Evolutionary conservation across 2,797 vertebrate genomes (phyloP), one percentile per base, ranked within the genome.

Genomic region (Rhadinocentrus ornatus): DNA sequence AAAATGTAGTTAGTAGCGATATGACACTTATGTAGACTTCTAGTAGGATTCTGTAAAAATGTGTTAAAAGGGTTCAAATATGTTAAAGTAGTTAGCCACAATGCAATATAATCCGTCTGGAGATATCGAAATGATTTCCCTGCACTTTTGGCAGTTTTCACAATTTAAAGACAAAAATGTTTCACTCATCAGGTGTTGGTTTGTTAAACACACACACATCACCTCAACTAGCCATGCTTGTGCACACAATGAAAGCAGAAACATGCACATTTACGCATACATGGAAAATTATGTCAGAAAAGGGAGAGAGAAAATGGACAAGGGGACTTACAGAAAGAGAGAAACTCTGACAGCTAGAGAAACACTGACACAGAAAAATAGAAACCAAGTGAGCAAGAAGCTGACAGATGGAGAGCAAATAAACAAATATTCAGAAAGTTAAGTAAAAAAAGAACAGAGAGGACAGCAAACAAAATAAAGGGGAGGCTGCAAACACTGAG

Each of bases 291-390:
- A 13, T 22, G 32, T 52, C 9, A 69, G 71, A 81, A 27, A 41
- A 50, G 20, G 6, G 9, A 8, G 71, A 80, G 44, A 86, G 82
- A 73, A 81, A 82, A 83, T 72, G 53, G 74, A 87, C 80, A 81
- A 83, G 82, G 69, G 60, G 83, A 93, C 92, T 92, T 92, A 92
- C 92, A 93, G 91, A 92, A 44, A 92, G 81, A 91, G 92, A 91
- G 84, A 92, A 91, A 93, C 89, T 91, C 89, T 93, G 91, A 92
- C 92, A 93, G 90, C 92, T 88, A 73, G 91, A 91, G 85, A 93
- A 89, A 91, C 92, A 93, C 92, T 93, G 87, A 89, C 75, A 75
- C 67, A 72, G 76, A 92, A 85, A 89, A 91, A 82, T 78, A 88
- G 53, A 81, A 89, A 84, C 72, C 82, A 77, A 15, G 15, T 90